Base-by-base conservation (phyloP, 2,888 invertebrate species). In the Drosophila ustulata region DNA sequence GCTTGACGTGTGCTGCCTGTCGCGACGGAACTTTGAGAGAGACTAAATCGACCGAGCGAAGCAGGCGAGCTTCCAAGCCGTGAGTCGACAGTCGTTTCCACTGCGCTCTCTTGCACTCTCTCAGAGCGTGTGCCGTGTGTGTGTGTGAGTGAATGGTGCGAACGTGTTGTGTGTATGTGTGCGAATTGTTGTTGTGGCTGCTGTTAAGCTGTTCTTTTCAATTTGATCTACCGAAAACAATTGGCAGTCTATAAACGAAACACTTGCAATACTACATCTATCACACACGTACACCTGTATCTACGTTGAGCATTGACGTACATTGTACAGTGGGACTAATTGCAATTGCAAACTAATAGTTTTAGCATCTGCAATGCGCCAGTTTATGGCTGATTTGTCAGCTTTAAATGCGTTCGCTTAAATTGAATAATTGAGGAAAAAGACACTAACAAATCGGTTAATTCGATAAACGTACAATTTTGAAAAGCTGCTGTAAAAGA, bases 21-120 rank as follows among this genome's bases (percentile, higher is more conserved):
- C 80, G 68, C 82, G 70, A 84, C 80, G 85, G 66, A 87, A 88
- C 85, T 84, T 85, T 57, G 72, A 75, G 82, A 74, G 79, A 84
- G 87, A 87, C 78, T 86, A 74, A 78, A 75, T 63, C 46, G 53
- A 32, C 47, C 49, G 61, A 66, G 66, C 26, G 55, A 58, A 57
- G 47, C 49, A 65, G 47, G 47, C 71, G 58, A 73, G 73, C 71
- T 80, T 67, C 65, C 62, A 71, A 71, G 66, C 71, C 71, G 53
- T 61, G 58, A 71, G 43, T 61, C 46, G 61, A 46, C 53, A 18
- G 13, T 43, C 26, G 68, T 63, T 59, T 67, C 61, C 53, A 68
- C 39, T n/a, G 32, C 51, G 62, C 57, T 57, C 46, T 26, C 13
- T 56, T 30, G 4, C 49, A 11, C n/a, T 37, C 37, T 37, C 45